These are phyloP conservation scores for Drosophila conformis DNA, from an alignment of 2,888 invertebrate genomes.

Conservation along the genomic window DNA sequence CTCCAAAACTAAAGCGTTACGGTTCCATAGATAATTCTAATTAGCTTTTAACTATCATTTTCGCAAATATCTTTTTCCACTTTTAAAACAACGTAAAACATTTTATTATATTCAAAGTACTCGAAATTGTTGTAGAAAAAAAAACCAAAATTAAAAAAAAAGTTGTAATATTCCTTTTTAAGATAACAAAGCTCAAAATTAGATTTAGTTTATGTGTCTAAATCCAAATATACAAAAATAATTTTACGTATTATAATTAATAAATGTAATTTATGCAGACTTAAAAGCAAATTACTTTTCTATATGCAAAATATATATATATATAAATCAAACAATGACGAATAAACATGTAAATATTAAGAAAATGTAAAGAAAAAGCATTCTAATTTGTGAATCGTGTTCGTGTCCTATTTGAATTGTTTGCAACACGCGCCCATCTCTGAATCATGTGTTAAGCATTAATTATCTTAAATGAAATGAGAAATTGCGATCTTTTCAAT, in stretches of 20 bases:
- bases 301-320: neutral
- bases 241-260: neutral
- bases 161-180: slow-evolving; percentile 8
- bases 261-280: neutral
- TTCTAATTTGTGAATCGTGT: neutral
- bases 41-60: neutral
- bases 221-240: neutral
- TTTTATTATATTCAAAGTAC: neutral
- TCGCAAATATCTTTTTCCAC: neutral
- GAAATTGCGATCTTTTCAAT: slow-evolving; percentile 44
- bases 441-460: slow-evolving; percentile 3
- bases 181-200: slow-evolving; percentile 3
- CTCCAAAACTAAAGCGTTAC: neutral
- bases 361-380: neutral
- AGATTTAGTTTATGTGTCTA: neutral
- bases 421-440: slow-evolving; percentile 9
- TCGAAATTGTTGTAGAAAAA: neutral
- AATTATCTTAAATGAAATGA: slow-evolving; percentile 16
- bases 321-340: neutral
- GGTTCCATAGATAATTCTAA: slow-evolving; percentile 6
- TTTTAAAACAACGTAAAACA: neutral
- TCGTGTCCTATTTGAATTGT: slow-evolving; percentile 6
- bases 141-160: neutral
- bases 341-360: neutral
- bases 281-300: neutral